Percentiles rank a stretch among this genome's conserved stretches.
Evolutionary conservation across 2,888 invertebrate species (phyloP).

Genomic region (Drosophila differens): DNA sequence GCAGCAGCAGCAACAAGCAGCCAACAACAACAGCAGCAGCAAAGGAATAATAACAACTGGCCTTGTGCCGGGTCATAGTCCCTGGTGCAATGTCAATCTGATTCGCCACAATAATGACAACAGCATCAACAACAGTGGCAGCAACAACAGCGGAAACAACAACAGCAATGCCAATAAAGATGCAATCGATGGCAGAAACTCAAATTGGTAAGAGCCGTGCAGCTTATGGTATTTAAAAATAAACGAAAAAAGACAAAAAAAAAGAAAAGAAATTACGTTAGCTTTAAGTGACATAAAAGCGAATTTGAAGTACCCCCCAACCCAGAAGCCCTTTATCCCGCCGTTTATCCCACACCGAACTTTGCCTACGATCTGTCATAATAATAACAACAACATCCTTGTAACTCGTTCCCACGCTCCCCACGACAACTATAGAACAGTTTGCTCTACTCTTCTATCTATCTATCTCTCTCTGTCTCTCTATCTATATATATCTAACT

Average conservation of each 20-base stretch:
- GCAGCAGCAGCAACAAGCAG: conserved; percentile 65
- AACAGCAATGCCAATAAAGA: conserved; percentile 61
- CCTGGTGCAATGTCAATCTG: conserved; percentile 73
- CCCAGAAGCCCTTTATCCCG: conserved; percentile 28
- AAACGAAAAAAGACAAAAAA: conserved; percentile 16
- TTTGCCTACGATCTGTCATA: conserved; percentile 59
- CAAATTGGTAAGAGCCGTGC: conserved; percentile 84
- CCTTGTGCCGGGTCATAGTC: conserved; percentile 71
- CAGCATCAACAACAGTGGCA: conserved; percentile 41
- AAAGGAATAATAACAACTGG: conserved; percentile 54
- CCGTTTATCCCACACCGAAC: conserved; percentile 58
- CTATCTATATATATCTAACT: conserved; percentile 41
- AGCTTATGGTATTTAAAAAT: conserved; percentile 59
- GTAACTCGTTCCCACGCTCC: conserved; percentile 65
- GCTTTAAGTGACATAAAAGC: conserved; percentile 78
- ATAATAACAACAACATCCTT: conserved; percentile 61
- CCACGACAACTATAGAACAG: conserved; percentile 66
- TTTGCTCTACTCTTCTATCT: conserved; percentile 64
- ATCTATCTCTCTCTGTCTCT: conserved; percentile 51
- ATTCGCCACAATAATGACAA: conserved; percentile 58
- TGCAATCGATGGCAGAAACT: conserved; percentile 72
- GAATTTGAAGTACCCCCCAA: conserved; percentile 69
- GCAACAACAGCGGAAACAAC: conserved; percentile 38
- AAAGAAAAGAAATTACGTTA: conserved; percentile 62
- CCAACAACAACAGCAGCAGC: conserved; percentile 31